phyloP scores from a whole-genome alignment of 2,888 invertebrate genomes.

The Pteria penguin region DNA sequence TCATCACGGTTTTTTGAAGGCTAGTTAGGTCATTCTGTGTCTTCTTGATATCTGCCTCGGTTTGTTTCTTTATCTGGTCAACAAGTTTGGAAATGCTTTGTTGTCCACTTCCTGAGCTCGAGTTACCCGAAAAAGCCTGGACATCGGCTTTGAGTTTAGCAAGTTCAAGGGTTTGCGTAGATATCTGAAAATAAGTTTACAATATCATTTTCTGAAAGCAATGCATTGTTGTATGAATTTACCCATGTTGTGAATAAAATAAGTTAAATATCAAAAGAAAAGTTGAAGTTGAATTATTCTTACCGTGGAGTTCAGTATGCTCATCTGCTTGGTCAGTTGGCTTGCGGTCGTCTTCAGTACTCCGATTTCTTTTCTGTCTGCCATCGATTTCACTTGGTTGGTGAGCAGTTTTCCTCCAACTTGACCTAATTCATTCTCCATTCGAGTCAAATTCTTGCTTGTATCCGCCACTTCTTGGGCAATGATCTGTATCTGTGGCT shows the following conservation, averaged over 20 bases:
- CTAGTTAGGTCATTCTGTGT: constrained; percentile 1
- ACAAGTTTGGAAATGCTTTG: constrained; percentile 6
- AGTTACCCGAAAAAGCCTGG: neutral
- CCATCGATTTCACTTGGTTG: neutral
- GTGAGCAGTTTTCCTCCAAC: constrained; percentile 12
- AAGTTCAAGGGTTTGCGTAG: constrained; percentile 14
- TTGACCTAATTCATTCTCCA: constrained; percentile 17
- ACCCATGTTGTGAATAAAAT: neutral
- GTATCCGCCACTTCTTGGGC: constrained; percentile 19
- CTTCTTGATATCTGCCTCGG: constrained; percentile 9
- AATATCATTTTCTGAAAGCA: neutral
- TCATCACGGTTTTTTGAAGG: constrained; percentile 9
- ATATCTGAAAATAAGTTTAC: constrained; percentile 8
- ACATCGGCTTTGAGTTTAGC: constrained; percentile 9
- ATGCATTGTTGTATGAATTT: neutral
- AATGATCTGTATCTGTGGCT: constrained; percentile 28
- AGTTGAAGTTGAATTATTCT: no score
- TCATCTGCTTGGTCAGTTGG: constrained; percentile 1
- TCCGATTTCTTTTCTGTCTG: neutral
- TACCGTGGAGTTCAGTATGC: constrained; percentile 23
- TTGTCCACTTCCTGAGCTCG: neutral
- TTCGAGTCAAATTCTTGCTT: constrained; percentile 21
- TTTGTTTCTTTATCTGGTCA: constrained; percentile 17
- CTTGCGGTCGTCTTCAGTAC: constrained; percentile 11
- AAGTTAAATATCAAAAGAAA: no score